phyloP scores from a whole-genome alignment of 2,113 vertebrate genomes.

The Pseudolaguvia tuberculata region DNA sequence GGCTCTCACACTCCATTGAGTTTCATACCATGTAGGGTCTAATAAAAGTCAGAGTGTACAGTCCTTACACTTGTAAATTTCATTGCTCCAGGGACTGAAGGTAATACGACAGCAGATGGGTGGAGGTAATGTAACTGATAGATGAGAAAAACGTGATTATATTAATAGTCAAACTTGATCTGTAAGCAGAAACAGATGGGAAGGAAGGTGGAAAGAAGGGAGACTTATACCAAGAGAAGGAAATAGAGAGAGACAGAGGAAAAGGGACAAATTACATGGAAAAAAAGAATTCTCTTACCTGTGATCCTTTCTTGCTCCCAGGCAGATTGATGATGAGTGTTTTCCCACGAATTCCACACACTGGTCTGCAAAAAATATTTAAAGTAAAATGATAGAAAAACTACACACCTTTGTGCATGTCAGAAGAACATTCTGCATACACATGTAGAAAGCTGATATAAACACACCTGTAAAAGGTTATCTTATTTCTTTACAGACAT shows the following conservation, averaged over 20 bases:
- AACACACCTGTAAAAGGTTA: too few species aligned
- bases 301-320: slow-evolving; percentile 99
- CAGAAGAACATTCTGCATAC: too few species aligned
- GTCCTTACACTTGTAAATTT: slow-evolving; percentile 21
- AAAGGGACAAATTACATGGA: neutral
- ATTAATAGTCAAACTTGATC: slow-evolving; percentile 55
- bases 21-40: slow-evolving; percentile 29
- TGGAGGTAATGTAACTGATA: slow-evolving; percentile 61
- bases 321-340: slow-evolving; percentile 98
- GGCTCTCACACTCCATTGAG: slow-evolving; percentile 22
- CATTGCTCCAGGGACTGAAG: slow-evolving; percentile 51
- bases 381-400: neutral
- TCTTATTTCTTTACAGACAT: too few species aligned
- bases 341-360: slow-evolving; percentile 98
- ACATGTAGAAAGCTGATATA: too few species aligned
- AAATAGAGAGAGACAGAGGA: neutral
- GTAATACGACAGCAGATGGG: slow-evolving; percentile 61
- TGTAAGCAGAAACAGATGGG: slow-evolving; percentile 60
- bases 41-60: slow-evolving; percentile 26
- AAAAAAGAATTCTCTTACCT: slow-evolving; percentile 72
- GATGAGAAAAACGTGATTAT: slow-evolving; percentile 52
- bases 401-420: neutral
- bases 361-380: slow-evolving; percentile 73
- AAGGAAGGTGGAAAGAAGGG: neutral
- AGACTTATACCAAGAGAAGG: neutral